These are phyloP conservation scores for Chaenocephalus aceratus DNA, from an alignment of 2,113 vertebrate genomes.

Conservation along the genomic window DNA sequence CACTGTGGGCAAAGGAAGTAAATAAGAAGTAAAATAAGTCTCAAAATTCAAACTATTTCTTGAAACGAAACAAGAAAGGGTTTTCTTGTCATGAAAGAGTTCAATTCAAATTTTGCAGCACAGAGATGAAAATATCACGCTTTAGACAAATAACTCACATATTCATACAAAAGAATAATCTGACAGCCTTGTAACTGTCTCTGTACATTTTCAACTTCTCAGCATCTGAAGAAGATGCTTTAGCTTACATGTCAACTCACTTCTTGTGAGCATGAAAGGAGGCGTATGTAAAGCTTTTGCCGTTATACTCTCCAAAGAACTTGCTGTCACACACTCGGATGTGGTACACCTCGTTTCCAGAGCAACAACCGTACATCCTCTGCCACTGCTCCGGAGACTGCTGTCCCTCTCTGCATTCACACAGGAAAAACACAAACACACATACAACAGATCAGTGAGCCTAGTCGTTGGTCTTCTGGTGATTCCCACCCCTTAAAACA, in stretches of 20 bases:
- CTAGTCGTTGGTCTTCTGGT: not conserved
- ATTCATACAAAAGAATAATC: not conserved
- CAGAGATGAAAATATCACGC: not conserved
- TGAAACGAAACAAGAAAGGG: not conserved
- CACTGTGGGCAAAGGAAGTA: no score
- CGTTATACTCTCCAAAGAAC: conserved; percentile 96
- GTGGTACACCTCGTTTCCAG: conserved; percentile 96
- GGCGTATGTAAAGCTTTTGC: conserved; percentile 97
- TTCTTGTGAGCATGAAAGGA: conserved; percentile 98
- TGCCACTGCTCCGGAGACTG: conserved; percentile 97
- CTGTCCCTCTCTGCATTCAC: conserved; percentile 91
- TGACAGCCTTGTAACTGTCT: not conserved
- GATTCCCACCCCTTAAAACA: not conserved
- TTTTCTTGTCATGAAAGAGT: not conserved
- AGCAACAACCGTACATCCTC: conserved; percentile 94
- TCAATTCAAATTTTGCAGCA: not conserved
- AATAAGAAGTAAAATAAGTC: not conserved
- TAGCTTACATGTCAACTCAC: conserved; percentile 80
- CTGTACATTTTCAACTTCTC: not conserved
- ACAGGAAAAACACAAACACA: conserved; percentile 14
- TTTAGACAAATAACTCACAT: not conserved
- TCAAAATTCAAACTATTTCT: not conserved
- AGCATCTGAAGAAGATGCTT: conserved; percentile 29
- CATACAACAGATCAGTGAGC: not conserved
- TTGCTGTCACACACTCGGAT: conserved; percentile 96